Evolutionary conservation across 2,888 invertebrate species (phyloP).

Genomic region (Pardosa pseudoannulata): DNA sequence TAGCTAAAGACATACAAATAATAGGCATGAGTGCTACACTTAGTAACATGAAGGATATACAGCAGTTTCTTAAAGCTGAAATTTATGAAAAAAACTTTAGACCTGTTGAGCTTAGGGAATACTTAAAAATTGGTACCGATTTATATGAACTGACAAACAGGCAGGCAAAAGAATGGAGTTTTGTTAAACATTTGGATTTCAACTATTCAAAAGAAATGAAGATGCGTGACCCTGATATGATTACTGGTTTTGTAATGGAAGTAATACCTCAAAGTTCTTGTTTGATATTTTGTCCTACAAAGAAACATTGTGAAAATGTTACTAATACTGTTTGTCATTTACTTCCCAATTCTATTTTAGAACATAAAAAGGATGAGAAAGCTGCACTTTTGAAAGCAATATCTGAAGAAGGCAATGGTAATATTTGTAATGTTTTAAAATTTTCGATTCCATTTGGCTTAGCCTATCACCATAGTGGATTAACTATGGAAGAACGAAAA

Average conservation of each 20-base stretch:
- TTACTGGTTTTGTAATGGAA: constrained; percentile 87
- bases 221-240: constrained; percentile 85
- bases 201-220: constrained; percentile 74
- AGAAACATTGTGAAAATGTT: constrained; percentile 94
- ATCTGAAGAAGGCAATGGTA: constrained; percentile 83
- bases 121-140: constrained; percentile 84
- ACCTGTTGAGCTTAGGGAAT: constrained; percentile 85
- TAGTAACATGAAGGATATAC: constrained; percentile 90
- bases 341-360: constrained; percentile 79
- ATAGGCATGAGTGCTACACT: constrained; percentile 99
- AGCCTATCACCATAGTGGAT: constrained; percentile 92
- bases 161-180: constrained; percentile 75
- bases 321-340: constrained; percentile 85
- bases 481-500: constrained; percentile 90
- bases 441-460: constrained; percentile 87
- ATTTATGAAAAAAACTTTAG: constrained; percentile 90
- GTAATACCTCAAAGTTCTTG: constrained; percentile 88
- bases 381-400: constrained; percentile 82
- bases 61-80: constrained; percentile 87
- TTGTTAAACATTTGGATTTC: constrained; percentile 53
- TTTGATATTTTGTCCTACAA: constrained; percentile 94
- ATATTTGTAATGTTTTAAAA: constrained; percentile 83
- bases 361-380: constrained; percentile 82
- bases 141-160: constrained; percentile 81
- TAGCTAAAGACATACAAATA: constrained; percentile 83